Evolutionary conservation across 1,140 invertebrate species (phyloP).

Genomic region (Drosophila cardini): DNA sequence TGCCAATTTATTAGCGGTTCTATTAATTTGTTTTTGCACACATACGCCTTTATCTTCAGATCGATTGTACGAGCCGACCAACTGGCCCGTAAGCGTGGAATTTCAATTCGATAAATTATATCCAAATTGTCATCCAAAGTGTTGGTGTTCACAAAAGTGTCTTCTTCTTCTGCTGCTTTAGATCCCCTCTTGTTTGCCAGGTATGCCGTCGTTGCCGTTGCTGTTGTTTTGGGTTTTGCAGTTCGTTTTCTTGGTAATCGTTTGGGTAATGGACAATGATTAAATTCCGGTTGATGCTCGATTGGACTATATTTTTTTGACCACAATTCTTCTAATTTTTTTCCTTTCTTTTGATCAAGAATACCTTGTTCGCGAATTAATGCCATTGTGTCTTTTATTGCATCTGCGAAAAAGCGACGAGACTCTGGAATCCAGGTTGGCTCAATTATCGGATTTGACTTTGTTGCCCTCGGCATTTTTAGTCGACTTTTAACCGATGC

Average conservation of each 20-base stretch:
- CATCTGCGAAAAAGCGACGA: constrained; percentile 10
- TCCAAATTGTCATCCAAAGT: constrained; percentile 6
- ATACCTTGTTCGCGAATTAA: neutral
- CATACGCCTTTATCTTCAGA: neutral
- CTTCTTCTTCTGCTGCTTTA: neutral
- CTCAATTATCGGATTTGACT: neutral
- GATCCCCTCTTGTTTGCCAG: too few relatives aligned
- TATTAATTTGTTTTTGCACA: constrained; percentile 25
- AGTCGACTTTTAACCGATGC: neutral
- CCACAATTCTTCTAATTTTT: neutral
- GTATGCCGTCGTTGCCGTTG: neutral
- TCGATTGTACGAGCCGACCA: constrained; percentile 22
- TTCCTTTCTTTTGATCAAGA: too few relatives aligned
- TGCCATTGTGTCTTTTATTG: constrained; percentile 2
- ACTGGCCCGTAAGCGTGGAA: constrained; percentile 2
- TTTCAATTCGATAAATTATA: constrained; percentile 6
- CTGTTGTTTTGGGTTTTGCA: neutral
- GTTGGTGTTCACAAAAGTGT: neutral
- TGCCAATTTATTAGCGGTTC: constrained; percentile 23
- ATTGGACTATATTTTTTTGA: neutral
- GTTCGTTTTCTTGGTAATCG: neutral
- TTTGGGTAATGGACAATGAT: neutral
- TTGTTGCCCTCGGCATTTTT: neutral
- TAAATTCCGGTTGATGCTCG: neutral
- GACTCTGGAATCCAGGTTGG: constrained; percentile 9